These are phyloP conservation scores for Erpornis zantholeuca DNA, from an alignment of 2,113 vertebrate genomes.

Conservation along the genomic window DNA sequence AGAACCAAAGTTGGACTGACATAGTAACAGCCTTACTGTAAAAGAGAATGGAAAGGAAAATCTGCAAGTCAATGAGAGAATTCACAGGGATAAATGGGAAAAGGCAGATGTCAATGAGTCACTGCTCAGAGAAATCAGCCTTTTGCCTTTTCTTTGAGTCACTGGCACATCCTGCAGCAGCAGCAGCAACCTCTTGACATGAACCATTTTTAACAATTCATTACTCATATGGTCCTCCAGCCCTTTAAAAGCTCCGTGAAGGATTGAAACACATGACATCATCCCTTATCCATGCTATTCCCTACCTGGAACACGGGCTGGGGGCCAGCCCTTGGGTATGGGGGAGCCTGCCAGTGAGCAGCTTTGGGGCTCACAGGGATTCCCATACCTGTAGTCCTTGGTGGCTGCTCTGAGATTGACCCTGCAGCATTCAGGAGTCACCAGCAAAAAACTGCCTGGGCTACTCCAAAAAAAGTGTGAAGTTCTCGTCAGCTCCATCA, in stretches of 20 bases:
- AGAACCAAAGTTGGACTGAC: not conserved
- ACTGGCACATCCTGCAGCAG: not conserved
- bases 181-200: conserved; percentile 4
- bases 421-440: not conserved
- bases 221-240: conserved; percentile 33
- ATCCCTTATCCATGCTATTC: not conserved
- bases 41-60: conserved; percentile 40
- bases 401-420: not conserved
- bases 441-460: not conserved
- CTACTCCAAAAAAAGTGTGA: not conserved
- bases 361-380: not conserved
- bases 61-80: conserved; percentile 34
- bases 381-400: not conserved
- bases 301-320: not conserved
- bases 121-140: not conserved
- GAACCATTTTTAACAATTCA: not conserved
- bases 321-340: not conserved
- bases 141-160: conserved; percentile 25
- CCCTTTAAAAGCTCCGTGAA: not conserved
- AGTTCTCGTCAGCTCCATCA: not conserved
- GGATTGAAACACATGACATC: conserved; percentile 19
- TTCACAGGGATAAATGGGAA: conserved; percentile 26
- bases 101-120: conserved; percentile 43
- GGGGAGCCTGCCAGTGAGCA: not conserved
- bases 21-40: not conserved